A percentile compares a stretch with the other conserved stretches of the same genome.
Conservation (phyloP, 2,888 invertebrate species). For the Craniophora ligustri region DNA sequence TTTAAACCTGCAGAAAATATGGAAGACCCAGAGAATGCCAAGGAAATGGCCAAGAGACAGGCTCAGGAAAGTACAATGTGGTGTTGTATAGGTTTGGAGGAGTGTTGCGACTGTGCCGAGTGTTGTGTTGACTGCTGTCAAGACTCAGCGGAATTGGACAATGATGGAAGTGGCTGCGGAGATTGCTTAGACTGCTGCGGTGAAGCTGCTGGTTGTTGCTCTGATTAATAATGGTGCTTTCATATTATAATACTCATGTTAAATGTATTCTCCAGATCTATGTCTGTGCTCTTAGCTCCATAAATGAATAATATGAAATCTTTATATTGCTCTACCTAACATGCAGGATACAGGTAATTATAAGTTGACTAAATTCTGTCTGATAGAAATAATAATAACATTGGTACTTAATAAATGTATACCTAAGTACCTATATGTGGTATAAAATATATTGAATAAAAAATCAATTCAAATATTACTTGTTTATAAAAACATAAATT, state of each 20-base stretch:
- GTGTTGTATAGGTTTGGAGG: neutral
- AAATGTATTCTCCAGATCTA: no score
- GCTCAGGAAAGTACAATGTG: neutral
- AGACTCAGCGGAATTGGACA: neutral
- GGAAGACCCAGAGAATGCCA: neutral
- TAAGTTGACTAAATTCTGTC: no score
- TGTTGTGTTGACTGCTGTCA: neutral
- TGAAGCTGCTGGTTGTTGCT: conserved; percentile 18
- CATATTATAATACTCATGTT: neutral
- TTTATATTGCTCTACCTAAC: no score
- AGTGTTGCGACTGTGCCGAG: neutral
- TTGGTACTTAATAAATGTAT: no score
- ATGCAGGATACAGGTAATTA: no score
- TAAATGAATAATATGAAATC: no score
- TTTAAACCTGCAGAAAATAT: neutral
- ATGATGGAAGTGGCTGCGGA: conserved; percentile 1
- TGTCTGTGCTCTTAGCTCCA: no score
- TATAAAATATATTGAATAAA: no score
- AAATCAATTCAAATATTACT: no score
- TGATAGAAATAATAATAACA: no score
- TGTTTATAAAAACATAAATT: no score
- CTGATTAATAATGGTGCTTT: neutral
- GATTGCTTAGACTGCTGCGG: conserved; percentile 19
- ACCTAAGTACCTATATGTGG: no score
- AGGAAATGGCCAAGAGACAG: neutral